Conservation (phyloP, 2,113 vertebrate species). For the Mirza zaza region DNA sequence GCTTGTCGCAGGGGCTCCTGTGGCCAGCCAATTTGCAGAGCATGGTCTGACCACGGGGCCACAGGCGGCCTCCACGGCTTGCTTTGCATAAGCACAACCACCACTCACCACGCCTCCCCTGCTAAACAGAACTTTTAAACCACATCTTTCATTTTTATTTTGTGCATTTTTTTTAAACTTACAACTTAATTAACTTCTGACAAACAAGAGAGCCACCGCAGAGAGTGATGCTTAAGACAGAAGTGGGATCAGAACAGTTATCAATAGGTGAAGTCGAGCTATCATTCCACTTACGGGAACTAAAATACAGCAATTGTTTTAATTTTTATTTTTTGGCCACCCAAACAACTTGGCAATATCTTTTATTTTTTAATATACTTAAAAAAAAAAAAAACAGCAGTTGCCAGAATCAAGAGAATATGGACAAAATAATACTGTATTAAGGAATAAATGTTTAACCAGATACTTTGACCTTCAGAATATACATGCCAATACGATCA, state of each 20-base stretch:
- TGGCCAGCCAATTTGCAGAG: background rate
- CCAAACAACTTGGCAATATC: no score
- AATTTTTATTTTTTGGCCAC: background rate
- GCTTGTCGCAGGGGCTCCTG: background rate
- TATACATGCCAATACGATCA: background rate
- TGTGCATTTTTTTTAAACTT: background rate
- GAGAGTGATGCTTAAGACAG: background rate
- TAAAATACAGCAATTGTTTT: background rate
- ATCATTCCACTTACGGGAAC: background rate
- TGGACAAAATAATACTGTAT: background rate
- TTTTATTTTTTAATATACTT: background rate
- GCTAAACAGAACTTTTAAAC: background rate
- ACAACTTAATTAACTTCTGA: background rate
- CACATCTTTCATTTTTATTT: background rate
- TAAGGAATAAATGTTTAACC: background rate
- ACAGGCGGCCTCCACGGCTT: background rate
- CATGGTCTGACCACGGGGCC: background rate
- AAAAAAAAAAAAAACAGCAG: background rate
- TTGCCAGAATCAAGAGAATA: constrained; percentile 26
- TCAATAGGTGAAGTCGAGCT: background rate
- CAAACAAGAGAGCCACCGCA: background rate
- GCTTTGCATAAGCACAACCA: background rate
- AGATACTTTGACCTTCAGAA: background rate
- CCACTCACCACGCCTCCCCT: background rate
- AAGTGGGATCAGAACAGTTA: background rate